phyloP scores from a whole-genome alignment of 2,797 vertebrate genomes.

The Morus bassanus region DNA sequence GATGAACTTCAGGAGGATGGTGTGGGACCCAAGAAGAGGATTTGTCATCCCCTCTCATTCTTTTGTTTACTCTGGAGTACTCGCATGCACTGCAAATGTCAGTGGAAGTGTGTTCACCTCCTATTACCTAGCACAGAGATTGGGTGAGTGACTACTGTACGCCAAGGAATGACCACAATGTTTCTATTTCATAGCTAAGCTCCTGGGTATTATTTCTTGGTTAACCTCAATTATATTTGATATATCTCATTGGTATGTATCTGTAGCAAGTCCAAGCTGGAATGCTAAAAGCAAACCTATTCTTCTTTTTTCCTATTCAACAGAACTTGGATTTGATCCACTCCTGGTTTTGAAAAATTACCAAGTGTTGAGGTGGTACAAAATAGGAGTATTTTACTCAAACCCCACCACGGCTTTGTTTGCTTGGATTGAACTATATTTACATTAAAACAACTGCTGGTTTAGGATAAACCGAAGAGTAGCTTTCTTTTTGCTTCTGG shows the following conservation, averaged over 20 bases:
- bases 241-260: neutral
- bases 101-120: constrained; percentile 46
- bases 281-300: neutral
- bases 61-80: neutral
- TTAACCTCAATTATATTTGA: neutral
- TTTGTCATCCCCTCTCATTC: constrained; percentile 76
- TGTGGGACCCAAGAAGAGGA: constrained; percentile 85
- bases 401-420: neutral
- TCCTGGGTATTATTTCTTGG: neutral
- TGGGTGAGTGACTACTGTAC: constrained; percentile 73
- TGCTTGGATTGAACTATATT: neutral
- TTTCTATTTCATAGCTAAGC: neutral
- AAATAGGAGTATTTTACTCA: neutral
- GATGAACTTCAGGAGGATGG: neutral
- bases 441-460: neutral
- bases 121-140: constrained; percentile 70
- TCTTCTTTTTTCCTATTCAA: neutral
- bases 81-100: constrained; percentile 74
- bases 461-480: neutral
- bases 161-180: neutral
- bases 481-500: constrained; percentile 7
- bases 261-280: neutral
- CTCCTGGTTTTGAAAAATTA: neutral
- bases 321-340: neutral
- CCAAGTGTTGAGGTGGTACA: neutral